Percentiles rank a stretch among this genome's conserved stretches.
Evolutionary conservation across 2,797 vertebrate species (phyloP).

Genomic region (Eospalax fontanierii): DNA sequence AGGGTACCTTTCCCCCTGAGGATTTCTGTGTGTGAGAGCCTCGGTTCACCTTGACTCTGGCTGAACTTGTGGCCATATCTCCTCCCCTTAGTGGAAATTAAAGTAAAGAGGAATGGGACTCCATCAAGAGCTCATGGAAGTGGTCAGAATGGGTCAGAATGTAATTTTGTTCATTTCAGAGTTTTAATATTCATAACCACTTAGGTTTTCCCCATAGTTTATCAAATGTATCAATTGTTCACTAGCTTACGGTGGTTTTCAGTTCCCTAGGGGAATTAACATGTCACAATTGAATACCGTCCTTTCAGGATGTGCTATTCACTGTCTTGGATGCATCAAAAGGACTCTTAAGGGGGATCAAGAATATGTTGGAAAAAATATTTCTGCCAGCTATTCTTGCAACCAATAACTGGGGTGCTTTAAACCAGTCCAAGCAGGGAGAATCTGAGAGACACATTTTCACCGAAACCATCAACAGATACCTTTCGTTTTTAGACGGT

Average conservation of each 20-base stretch:
- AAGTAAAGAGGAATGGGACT: background rate
- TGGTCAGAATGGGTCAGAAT: background rate
- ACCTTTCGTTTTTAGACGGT: conserved; percentile 91
- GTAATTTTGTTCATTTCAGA: conserved; percentile 14
- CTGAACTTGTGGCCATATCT: background rate
- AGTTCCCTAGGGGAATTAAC: conserved; percentile 30
- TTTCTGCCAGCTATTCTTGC: conserved; percentile 90
- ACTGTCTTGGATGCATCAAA: conserved; percentile 91
- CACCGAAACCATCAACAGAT: conserved; percentile 89
- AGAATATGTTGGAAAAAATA: conserved; percentile 85
- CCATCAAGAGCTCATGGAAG: background rate
- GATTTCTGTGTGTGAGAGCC: background rate
- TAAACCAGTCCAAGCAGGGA: conserved; percentile 90
- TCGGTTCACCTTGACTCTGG: background rate
- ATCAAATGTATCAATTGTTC: background rate
- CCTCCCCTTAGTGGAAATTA: background rate
- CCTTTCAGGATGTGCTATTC: conserved; percentile 90
- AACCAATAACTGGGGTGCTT: conserved; percentile 90
- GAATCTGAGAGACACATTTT: conserved; percentile 89
- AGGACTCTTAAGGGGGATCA: conserved; percentile 90
- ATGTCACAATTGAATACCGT: conserved; percentile 67
- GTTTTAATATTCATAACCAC: background rate
- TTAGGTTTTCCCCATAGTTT: conserved; percentile 16
- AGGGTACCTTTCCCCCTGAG: background rate
- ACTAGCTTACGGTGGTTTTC: conserved; percentile 8